phyloP scores from a whole-genome alignment of 2,113 vertebrate genomes.

The Oostethus manadensis region DNA sequence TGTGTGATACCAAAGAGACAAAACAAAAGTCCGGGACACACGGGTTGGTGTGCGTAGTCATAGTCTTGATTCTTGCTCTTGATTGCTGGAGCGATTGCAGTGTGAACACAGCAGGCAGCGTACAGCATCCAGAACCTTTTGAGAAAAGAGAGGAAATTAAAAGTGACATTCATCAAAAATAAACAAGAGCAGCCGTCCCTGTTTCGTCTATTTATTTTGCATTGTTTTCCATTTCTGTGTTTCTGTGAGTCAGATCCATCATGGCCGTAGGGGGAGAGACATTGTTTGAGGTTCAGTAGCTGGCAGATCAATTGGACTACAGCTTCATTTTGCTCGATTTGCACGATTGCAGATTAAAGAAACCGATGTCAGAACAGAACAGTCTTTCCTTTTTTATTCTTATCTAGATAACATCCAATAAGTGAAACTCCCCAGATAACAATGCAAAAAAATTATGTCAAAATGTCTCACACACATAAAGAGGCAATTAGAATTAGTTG shows the following conservation, averaged over 20 bases:
- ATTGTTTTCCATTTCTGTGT: constrained; percentile 2
- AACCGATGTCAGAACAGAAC: constrained; percentile 4
- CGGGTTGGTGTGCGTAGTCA: constrained; percentile 6
- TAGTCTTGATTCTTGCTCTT: constrained; percentile 21
- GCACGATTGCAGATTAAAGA: constrained; percentile 21
- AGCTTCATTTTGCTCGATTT: constrained; percentile 19
- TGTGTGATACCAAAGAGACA: neutral
- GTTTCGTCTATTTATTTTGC: constrained; percentile 11
- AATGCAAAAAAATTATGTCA: constrained; percentile 1
- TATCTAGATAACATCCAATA: neutral
- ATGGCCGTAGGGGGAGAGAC: constrained; percentile 16
- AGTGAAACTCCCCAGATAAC: constrained; percentile 6
- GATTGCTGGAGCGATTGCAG: constrained; percentile 14
- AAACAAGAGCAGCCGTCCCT: constrained; percentile 11
- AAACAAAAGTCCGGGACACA: constrained; percentile 11
- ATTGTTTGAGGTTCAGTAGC: constrained; percentile 17
- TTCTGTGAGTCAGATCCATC: constrained; percentile 10
- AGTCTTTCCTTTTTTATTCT: constrained; percentile 2
- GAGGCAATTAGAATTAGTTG: neutral
- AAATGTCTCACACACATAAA: neutral
- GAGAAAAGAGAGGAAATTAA: constrained; percentile 37
- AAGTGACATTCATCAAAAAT: constrained; percentile 17
- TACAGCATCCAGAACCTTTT: constrained; percentile 31
- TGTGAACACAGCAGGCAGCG: neutral
- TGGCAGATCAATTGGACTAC: constrained; percentile 33